Conservation (phyloP, 2,113 vertebrate species). For the Felis catus region DNA sequence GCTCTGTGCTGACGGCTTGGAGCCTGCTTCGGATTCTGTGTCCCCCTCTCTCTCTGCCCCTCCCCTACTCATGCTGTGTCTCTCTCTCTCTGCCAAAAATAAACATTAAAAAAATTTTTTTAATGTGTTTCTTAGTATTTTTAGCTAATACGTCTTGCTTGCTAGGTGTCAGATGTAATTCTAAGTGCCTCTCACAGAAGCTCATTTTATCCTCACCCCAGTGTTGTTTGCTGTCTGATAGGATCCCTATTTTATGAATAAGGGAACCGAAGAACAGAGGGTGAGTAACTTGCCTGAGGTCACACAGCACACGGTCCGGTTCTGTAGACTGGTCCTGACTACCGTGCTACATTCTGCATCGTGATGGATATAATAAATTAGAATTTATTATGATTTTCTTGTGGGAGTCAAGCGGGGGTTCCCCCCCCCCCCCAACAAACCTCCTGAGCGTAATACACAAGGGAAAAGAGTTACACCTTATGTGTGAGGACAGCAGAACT, state of each 20-base stretch:
- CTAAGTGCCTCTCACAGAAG: background rate
- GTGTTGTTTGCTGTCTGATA: background rate
- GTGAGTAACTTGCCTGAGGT: background rate
- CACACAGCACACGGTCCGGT: too few relatives aligned
- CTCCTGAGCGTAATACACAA: background rate
- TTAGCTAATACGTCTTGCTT: background rate
- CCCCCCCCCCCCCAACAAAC: too few relatives aligned
- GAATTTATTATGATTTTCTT: background rate
- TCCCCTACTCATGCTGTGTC: too few relatives aligned
- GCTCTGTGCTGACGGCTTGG: too few relatives aligned
- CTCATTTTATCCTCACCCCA: background rate
- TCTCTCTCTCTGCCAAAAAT: too few relatives aligned
- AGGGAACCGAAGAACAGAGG: background rate
- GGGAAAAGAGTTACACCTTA: background rate
- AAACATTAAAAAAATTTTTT: too few relatives aligned
- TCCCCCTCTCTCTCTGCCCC: too few relatives aligned
- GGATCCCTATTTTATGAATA: background rate
- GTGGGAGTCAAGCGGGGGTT: background rate
- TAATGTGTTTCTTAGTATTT: background rate
- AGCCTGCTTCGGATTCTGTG: too few relatives aligned
- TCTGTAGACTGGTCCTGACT: fast-evolving
- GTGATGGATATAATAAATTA: background rate
- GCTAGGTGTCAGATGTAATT: background rate
- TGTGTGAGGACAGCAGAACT: fast-evolving
- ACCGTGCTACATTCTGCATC: fast-evolving